Evolutionary conservation across 2,113 vertebrate genomes (phyloP).

Genomic region (Numenius arquata): DNA sequence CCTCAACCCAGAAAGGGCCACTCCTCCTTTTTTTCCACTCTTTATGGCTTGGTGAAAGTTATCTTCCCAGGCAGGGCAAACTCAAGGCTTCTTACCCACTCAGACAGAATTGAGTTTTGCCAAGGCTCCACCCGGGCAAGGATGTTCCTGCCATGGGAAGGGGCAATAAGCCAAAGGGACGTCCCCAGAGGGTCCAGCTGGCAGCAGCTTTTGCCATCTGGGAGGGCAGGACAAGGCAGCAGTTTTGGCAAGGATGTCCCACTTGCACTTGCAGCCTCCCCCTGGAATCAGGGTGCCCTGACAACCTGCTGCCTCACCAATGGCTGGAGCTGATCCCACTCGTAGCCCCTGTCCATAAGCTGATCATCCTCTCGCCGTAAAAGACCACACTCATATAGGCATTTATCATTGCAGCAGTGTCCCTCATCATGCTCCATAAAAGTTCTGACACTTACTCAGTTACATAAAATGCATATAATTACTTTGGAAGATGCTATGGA

Average conservation of each 20-base stretch:
- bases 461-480: neutral
- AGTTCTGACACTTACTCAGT: neutral
- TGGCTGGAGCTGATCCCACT: neutral
- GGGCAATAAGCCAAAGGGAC: neutral
- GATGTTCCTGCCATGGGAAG: neutral
- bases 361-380: rapidly evolving
- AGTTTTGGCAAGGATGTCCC: neutral
- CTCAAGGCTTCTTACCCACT: neutral
- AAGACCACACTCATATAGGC: neutral
- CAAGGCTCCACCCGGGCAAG: neutral
- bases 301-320: neutral
- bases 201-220: neutral
- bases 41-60: neutral
- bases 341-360: neutral
- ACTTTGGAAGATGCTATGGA: neutral
- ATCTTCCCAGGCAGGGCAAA: neutral
- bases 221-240: neutral
- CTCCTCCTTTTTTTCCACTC: neutral
- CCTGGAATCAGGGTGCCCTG: neutral
- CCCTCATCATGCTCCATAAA: rapidly evolving
- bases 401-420: rapidly evolving
- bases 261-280: rapidly evolving
- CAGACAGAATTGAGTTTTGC: neutral
- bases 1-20: neutral
- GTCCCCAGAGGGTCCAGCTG: neutral